Percentiles rank a stretch among this genome's conserved stretches.
phyloP scores from a whole-genome alignment of 2,888 invertebrate genomes.

The Amorpha juglandis region DNA sequence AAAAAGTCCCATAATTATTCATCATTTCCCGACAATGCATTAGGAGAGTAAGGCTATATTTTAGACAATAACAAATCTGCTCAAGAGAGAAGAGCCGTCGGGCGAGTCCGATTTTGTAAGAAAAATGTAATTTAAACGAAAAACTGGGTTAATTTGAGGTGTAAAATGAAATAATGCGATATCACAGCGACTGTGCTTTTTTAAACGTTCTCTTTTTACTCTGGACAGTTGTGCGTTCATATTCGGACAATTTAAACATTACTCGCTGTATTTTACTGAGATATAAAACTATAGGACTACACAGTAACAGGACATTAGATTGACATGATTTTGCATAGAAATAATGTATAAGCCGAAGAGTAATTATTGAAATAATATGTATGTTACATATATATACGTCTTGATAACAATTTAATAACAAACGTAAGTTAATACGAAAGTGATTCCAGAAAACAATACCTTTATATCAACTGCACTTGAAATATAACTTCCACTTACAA shows the following conservation, averaged over 20 bases:
- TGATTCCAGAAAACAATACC: no score
- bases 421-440: no score
- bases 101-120: background rate
- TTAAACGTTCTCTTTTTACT: background rate
- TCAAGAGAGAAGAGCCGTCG: background rate
- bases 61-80: slow-evolving; percentile 47
- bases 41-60: slow-evolving; percentile 46
- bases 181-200: background rate
- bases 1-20: slow-evolving; percentile 52
- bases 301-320: no score
- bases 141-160: background rate
- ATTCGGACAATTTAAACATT: no score
- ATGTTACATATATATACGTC: no score
- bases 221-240: background rate
- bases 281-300: no score
- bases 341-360: no score
- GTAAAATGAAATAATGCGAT: background rate
- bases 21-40: slow-evolving; percentile 53
- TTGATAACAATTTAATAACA: no score
- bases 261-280: no score
- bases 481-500: slow-evolving; percentile 16
- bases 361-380: no score
- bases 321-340: no score
- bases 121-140: background rate
- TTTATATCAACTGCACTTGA: background rate